Evolutionary conservation across 1,140 invertebrate genomes (phyloP).

Genomic region (Steinernema khuongi): DNA sequence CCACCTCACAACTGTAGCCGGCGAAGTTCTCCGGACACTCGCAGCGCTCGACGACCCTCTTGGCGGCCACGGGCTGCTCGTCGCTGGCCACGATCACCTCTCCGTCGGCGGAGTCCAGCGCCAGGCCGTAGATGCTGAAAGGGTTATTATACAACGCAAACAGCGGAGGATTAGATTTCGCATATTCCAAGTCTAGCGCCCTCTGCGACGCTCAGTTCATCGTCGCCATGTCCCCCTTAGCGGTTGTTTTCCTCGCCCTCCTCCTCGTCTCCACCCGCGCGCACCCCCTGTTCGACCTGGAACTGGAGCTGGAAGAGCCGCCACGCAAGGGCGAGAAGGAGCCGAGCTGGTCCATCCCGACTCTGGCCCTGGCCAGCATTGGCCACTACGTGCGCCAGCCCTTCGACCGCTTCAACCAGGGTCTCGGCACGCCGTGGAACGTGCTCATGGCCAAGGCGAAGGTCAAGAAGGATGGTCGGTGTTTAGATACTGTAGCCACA

Average conservation of each 20-base stretch:
- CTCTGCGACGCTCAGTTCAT: background rate
- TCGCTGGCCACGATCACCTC: conserved; percentile 19
- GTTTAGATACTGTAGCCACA: too few species aligned
- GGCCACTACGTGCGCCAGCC: background rate
- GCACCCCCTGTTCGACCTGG: background rate
- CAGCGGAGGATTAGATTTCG: conserved; percentile 13
- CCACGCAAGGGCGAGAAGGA: background rate
- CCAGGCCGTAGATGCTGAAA: conserved; percentile 52
- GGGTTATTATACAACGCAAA: background rate
- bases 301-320: background rate
- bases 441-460: background rate
- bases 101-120: conserved; percentile 37
- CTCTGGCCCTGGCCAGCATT: background rate
- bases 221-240: background rate
- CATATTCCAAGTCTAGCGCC: background rate
- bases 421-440: background rate
- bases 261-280: background rate
- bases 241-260: background rate
- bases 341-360: background rate
- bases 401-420: background rate
- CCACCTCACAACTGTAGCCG: conserved; percentile 51
- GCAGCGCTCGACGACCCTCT: conserved; percentile 46
- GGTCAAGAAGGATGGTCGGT: too few species aligned
- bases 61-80: conserved; percentile 18
- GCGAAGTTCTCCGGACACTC: conserved; percentile 50